Conservation (phyloP, 2,797 vertebrate genomes). For the Dendrocincla tyrannina region DNA sequence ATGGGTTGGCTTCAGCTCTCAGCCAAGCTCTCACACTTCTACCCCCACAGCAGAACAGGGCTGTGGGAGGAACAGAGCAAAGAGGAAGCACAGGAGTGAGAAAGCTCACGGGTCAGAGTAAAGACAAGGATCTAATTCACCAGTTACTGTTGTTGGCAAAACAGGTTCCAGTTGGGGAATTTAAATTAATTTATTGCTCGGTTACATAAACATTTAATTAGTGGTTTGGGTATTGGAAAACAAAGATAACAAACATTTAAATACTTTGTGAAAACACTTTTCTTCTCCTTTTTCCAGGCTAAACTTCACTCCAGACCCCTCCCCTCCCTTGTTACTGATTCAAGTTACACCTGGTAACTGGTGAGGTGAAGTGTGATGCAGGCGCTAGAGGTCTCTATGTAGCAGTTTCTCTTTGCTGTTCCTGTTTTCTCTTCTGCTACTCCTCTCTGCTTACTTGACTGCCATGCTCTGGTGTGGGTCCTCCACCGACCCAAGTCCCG, state of each 20-base stretch:
- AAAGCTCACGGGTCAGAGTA: neutral
- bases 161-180: neutral
- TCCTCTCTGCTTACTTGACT: neutral
- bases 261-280: neutral
- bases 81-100: neutral
- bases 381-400: neutral
- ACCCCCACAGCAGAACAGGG: neutral
- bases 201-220: neutral
- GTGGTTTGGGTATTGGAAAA: neutral
- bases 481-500: neutral
- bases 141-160: neutral
- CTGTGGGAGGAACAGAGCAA: neutral
- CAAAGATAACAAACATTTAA: neutral
- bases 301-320: neutral
- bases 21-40: neutral
- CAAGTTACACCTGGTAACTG: neutral
- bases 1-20: neutral
- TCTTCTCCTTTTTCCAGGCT: fast-evolving
- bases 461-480: neutral
- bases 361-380: neutral
- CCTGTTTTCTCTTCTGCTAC: neutral
- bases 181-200: neutral
- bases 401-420: neutral
- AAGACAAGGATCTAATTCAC: neutral
- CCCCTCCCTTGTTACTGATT: neutral